Evolutionary conservation across 2,797 vertebrate species (phyloP).

Genomic region (Mareca penelope): DNA sequence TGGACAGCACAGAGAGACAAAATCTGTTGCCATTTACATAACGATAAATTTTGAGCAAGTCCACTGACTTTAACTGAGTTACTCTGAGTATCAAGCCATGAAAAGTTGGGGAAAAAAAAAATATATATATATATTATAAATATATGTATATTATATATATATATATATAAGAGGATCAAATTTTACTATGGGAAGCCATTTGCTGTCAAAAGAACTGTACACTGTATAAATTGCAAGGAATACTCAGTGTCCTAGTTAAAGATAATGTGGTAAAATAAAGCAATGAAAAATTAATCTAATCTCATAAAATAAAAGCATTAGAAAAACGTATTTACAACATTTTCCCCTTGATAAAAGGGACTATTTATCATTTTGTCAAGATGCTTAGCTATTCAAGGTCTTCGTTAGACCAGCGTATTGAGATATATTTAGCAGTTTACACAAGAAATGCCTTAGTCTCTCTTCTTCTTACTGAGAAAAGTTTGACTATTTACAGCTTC

Average conservation of each 20-base stretch:
- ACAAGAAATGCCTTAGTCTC: neutral
- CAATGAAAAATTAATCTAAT: constrained; percentile 38
- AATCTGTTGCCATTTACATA: neutral
- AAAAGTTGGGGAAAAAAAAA: neutral
- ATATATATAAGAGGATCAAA: neutral
- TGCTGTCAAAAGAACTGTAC: neutral
- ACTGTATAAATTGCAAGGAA: neutral
- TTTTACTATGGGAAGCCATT: neutral
- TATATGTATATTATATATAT: neutral
- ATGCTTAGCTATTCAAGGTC: constrained; percentile 24
- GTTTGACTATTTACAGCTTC: constrained; percentile 38
- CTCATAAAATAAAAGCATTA: constrained; percentile 54
- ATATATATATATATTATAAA: neutral
- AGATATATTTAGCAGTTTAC: constrained; percentile 40
- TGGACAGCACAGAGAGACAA: neutral
- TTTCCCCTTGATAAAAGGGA: constrained; percentile 51
- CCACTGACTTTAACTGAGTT: neutral
- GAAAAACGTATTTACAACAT: constrained; percentile 29
- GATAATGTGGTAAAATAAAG: constrained; percentile 30
- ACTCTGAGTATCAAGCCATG: neutral
- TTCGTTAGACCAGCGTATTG: constrained; percentile 40
- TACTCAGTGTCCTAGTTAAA: constrained; percentile 14
- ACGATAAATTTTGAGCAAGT: neutral
- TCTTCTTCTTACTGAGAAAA: neutral
- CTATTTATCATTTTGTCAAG: constrained; percentile 59